Base-by-base conservation (phyloP, 2,113 vertebrate species). In the Podarcis cretensis region DNA sequence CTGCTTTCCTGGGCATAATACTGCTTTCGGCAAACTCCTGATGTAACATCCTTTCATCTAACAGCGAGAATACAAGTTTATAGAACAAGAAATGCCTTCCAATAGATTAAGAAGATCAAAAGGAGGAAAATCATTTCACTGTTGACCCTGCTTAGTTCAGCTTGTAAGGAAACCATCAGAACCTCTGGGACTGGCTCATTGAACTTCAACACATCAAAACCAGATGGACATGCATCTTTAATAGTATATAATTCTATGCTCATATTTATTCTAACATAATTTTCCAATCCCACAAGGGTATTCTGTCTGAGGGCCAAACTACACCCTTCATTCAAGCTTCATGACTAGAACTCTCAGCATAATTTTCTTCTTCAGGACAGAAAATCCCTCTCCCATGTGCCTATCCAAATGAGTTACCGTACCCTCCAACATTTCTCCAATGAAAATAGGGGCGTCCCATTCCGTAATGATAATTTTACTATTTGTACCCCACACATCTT, bases 171-270 rank as follows among this genome's bases (percentile, higher is more conserved):
- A 73, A 92, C 74, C 20, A 79, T 37, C 35, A 73, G 71, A 83
- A 87, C 92, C 89, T 87, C 87, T 90, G 89, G 79, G 90, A 85
- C 5, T 90, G 54, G 21, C 40, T 95, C 40, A 32, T 80, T 87
- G 87, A 86, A 92, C 12, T 48, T 71, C 82, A 82, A 14, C 35
- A 82, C 74, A 92, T 87, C 90, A 88, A 75, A 89, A 71, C 81
- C 71, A 81, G 6, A 81, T n/a, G 37, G 91, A 86, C 79, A 32
- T 63, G 73, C 0, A 0, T 63, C 86, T 84, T 81, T 88, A 40
- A 90, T 80, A 32, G 82, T 89, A 83, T 1, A 71, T 84, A 35
- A 89, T 59, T 90, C 87, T 77, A 68, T 27, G n/a, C 25, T 4
- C 21, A 13, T 78, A 85, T 89, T 83, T 71, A 74, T 18, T 92